Base-by-base conservation (phyloP, 1,140 invertebrate genomes). In the Wiebesia pumilae region DNA sequence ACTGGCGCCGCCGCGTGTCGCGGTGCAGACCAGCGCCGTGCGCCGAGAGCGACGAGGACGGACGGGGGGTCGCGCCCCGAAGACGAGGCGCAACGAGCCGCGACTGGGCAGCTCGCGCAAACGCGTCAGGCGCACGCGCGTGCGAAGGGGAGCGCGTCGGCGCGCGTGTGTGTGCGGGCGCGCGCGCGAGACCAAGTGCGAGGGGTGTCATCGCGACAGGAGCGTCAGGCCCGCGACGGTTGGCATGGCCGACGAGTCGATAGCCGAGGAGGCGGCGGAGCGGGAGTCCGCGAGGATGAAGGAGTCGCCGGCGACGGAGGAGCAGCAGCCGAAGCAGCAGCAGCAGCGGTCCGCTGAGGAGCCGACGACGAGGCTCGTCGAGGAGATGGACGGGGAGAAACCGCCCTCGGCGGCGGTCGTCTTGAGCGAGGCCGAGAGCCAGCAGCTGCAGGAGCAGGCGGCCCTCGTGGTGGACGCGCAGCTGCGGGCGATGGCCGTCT, bases 341-440 rank as follows among this genome's bases (percentile, higher is more conserved):
- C 9, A n/a, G n/a, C 51, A 12, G n/a, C n/a, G n/a, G n/a, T n/a
- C 62, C 3, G 27, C 6, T 9, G 51, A 54, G 51, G 19, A 54
- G 51, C 19, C 14, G 14, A 54, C 9, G 9, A 16, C 51, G 14
- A 54, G 51, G 14, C 14, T 54, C 7, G 19, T 10, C 10, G 54
- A 47, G n/a, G 38, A 84, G 35, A 54, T 16, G 30, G 54, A 65
- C n/a, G 21, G 47, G 69, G 1, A 40, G 65, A 7, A 40, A 12
- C 62, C 27, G 3, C 27, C 27, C 62, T 30, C 27, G 62, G 10
- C 88, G 47, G 87, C 67, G 62, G 89, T 90, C 80, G 86, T 86
- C 54, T 75, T 85, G 65, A 88, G 85, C 77, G 89, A 89, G 77
- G 88, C 88, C 88, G 91, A 90, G 89, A 90, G 88, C 89, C 87